Evolutionary conservation across 1,140 invertebrate genomes (phyloP).

Genomic region (Holotrichia oblita): DNA sequence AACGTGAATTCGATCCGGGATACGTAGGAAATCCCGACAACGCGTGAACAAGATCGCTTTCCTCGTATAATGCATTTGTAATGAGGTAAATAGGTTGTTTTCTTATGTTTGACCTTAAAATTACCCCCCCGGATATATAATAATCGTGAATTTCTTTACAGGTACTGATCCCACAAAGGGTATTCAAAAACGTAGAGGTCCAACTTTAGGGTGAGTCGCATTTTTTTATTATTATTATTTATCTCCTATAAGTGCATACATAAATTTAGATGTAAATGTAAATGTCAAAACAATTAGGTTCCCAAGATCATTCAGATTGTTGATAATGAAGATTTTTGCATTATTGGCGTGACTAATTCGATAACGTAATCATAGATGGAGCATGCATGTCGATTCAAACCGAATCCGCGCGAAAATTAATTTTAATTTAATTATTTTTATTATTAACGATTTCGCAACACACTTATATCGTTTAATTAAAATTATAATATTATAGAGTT

Average conservation of each 20-base stretch:
- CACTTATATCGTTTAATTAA: no score
- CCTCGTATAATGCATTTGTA: background rate
- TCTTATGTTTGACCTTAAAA: slow-evolving; percentile 38
- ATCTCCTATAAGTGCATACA: background rate
- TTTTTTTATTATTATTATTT: slow-evolving; percentile 24
- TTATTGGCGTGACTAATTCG: background rate
- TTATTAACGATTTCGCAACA: no score
- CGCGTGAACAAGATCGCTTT: background rate
- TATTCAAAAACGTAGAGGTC: slow-evolving; percentile 68
- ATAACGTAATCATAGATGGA: background rate
- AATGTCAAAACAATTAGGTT: slow-evolving; percentile 37
- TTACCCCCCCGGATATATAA: background rate
- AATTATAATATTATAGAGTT: no score
- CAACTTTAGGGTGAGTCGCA: slow-evolving; percentile 69
- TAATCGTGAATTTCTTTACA: slow-evolving; percentile 55
- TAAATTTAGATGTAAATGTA: slow-evolving; percentile 36
- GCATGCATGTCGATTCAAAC: background rate
- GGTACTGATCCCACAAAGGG: slow-evolving; percentile 70
- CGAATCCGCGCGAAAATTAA: no score
- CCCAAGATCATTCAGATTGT: background rate
- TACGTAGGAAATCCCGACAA: background rate
- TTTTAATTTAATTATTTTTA: no score
- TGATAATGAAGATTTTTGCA: slow-evolving; percentile 11
- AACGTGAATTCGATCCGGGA: background rate
- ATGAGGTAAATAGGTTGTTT: slow-evolving; percentile 39